Evolutionary conservation across 1,140 invertebrate species (phyloP).

Genomic region (Drosophila gunungcola): DNA sequence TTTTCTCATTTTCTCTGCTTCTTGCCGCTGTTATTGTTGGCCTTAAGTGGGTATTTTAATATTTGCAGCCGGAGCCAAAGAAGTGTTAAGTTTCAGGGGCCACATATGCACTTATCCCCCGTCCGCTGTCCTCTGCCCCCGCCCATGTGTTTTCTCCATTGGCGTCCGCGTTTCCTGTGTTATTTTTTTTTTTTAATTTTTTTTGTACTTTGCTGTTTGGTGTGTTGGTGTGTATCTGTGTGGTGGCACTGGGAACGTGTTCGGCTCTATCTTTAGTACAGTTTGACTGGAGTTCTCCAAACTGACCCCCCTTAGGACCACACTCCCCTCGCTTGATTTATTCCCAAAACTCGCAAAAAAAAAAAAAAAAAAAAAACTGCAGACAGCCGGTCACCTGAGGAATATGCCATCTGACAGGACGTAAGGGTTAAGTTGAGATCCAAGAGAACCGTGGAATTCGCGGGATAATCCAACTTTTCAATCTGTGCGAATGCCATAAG

Average conservation of each 20-base stretch:
- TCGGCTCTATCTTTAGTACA: constrained; percentile 77
- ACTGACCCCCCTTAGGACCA: constrained; percentile 15
- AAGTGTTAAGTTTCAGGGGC: constrained; percentile 78
- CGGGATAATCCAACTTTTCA: constrained; percentile 30
- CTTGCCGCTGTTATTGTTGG: constrained; percentile 58
- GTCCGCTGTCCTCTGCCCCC: constrained; percentile 21
- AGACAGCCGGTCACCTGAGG: constrained; percentile 14
- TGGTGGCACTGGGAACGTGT: constrained; percentile 57
- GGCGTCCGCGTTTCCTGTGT: constrained; percentile 70
- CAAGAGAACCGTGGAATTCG: constrained; percentile 14
- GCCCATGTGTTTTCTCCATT: constrained; percentile 19
- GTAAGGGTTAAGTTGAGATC: neutral
- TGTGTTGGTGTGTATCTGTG: constrained; percentile 26
- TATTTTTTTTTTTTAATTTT: constrained; percentile 10
- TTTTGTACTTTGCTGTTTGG: neutral
- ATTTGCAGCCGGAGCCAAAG: constrained; percentile 69
- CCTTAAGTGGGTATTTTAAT: constrained; percentile 80
- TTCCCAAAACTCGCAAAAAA: constrained; percentile 9
- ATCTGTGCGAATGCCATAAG: constrained; percentile 10
- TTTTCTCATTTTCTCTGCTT: constrained; percentile 46
- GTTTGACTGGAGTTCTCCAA: constrained; percentile 53
- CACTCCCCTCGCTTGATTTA: constrained; percentile 13
- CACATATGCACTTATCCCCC: constrained; percentile 70
- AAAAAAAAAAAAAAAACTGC: constrained; percentile 1
- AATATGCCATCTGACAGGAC: constrained; percentile 30